Base-by-base conservation (phyloP, 2,888 invertebrate species). In the Agrenia bidenticulata region DNA sequence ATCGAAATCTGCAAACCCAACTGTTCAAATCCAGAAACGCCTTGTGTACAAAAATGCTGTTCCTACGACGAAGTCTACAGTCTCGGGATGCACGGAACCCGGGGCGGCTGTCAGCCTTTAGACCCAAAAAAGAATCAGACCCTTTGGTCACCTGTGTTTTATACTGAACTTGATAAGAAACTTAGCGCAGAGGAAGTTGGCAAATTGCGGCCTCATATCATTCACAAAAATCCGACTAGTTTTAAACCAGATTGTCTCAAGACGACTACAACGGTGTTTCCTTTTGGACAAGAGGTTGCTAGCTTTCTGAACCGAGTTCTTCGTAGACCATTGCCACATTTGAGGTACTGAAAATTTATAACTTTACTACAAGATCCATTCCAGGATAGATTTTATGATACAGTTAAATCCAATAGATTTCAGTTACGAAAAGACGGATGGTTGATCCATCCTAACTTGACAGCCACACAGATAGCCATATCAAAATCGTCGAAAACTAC, bases 11-110 rank as follows among this genome's bases (percentile, higher is more conserved):
- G 70, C 51, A 60, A 67, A 27, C 54, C 63, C 17, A 65, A 70
- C 26, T 70, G 70, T 55, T 37, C 60, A 0, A 63, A 70, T 37
- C 63, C 67, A 2, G 61, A 61, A 4, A 67, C 70, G 26, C 70
- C 70, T 26, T 70, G 70, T 23, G 63, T 70, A 7, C 63, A 67
- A n/a, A 70, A 70, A 39, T 70, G 70, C 13, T 70, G 70, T 19
- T 65, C 50, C 11, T 60, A 63, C 23, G 63, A 67, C 50, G 67
- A 67, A 53, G 65, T 70, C 2, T 70, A 70, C 63, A 66, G 65
- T 26, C 58, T 70, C 51, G 70, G 70, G 26, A 66, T 67, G 59
- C 59, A 57, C 7, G 70, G 70, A 26, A 54, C 65, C 15, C 41
- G 61, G 1, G 67, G 67, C 9, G 70, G 70, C 11, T 70, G 70